A percentile compares a stretch with the other conserved stretches of the same genome.
phyloP scores from a whole-genome alignment of 2,888 invertebrate species.

The Uloborus plumipes region DNA sequence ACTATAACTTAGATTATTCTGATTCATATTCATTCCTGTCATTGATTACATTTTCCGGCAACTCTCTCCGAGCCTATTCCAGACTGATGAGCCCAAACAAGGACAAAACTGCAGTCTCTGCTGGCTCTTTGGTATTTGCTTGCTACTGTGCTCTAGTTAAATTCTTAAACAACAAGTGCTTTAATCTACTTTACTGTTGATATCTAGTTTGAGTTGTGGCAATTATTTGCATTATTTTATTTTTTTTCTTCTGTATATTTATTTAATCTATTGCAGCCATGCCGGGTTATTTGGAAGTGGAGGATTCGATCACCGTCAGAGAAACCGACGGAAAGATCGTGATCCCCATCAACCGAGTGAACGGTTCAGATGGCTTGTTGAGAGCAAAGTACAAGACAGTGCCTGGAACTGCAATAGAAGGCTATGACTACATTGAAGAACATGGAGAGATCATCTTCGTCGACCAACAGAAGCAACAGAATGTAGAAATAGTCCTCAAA shows the following conservation, averaged over 20 bases:
- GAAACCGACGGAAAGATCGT: background rate
- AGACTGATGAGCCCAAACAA: too few relatives aligned
- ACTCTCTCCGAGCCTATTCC: too few relatives aligned
- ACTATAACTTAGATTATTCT: too few relatives aligned
- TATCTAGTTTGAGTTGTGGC: too few relatives aligned
- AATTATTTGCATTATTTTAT: too few relatives aligned
- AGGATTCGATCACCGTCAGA: background rate
- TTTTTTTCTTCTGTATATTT: background rate
- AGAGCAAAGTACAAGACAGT: conserved; percentile 7
- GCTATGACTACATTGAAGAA: background rate
- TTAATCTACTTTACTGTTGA: too few relatives aligned
- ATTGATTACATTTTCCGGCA: too few relatives aligned
- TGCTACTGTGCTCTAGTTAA: too few relatives aligned
- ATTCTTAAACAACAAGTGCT: too few relatives aligned
- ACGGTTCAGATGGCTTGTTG: conserved; percentile 17
- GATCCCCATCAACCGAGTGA: background rate
- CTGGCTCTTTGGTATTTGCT: too few relatives aligned
- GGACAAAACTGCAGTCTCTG: too few relatives aligned
- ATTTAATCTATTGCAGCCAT: conserved; percentile 18
- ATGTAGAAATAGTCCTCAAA: conserved; percentile 68
- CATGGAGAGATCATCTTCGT: conserved; percentile 9
- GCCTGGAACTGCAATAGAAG: conserved; percentile 2
- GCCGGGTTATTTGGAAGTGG: conserved; percentile 1
- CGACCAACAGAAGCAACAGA: conserved; percentile 70
- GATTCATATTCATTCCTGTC: too few relatives aligned